Conservation (phyloP, 2,797 vertebrate species). For the Arrhamphus sclerolepis region DNA sequence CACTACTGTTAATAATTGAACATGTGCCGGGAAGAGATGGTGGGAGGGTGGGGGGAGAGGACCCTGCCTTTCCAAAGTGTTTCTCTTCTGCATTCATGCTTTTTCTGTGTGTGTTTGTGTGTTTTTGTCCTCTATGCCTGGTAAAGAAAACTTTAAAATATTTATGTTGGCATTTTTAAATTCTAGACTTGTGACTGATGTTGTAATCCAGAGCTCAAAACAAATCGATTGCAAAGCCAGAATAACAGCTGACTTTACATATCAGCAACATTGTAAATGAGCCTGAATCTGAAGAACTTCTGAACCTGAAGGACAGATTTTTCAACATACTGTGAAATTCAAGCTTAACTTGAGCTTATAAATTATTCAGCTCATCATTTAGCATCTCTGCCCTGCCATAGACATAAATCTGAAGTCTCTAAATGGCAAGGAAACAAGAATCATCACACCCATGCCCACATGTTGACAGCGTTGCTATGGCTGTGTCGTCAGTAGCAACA, state of each 20-base stretch:
- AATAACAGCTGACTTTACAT: slow-evolving; percentile 6
- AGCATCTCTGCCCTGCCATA: too few species aligned
- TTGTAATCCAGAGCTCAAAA: slow-evolving; percentile 9
- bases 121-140: slow-evolving; percentile 16
- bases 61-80: slow-evolving; percentile 37
- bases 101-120: background rate
- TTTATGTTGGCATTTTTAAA: slow-evolving; percentile 56
- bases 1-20: slow-evolving; percentile 71
- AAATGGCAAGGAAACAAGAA: too few species aligned
- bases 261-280: slow-evolving; percentile 7
- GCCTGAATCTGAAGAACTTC: background rate
- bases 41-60: slow-evolving; percentile 6
- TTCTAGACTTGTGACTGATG: slow-evolving; percentile 26
- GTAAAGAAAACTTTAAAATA: slow-evolving; percentile 51
- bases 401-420: too few species aligned
- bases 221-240: slow-evolving; percentile 10
- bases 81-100: slow-evolving; percentile 16
- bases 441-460: too few species aligned
- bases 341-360: too few species aligned
- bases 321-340: too few species aligned
- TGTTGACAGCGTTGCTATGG: slow-evolving; percentile 15
- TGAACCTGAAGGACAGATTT: background rate
- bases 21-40: slow-evolving; percentile 49
- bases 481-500: slow-evolving; percentile 24
- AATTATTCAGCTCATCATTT: too few species aligned